A percentile compares a stretch with the other conserved stretches of the same genome.
Conservation (phyloP, 2,113 vertebrate species). For the Sprattus sprattus region DNA sequence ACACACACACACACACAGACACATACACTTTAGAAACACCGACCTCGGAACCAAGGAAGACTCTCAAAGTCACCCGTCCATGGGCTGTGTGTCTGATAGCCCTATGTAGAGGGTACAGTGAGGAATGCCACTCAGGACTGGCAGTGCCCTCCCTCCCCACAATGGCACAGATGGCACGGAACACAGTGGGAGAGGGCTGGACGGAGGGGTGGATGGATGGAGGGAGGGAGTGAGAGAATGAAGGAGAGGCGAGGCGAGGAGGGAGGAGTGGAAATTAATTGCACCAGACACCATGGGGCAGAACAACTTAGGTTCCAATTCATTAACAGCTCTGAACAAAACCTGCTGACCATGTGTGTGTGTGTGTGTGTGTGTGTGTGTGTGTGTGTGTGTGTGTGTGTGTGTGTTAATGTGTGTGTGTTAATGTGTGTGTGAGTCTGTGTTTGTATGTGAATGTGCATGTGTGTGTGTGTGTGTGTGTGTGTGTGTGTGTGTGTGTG, state of each 20-base stretch:
- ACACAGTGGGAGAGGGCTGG: slow-evolving; percentile 7
- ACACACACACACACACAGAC: not conserved
- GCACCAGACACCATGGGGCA: not conserved
- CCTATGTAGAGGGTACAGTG: not conserved
- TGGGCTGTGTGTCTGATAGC: not conserved
- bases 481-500: not conserved
- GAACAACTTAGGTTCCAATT: slow-evolving; percentile 2
- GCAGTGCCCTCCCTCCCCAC: not conserved
- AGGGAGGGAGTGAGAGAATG: not conserved
- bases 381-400: not conserved
- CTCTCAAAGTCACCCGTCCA: not conserved
- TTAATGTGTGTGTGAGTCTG: not conserved
- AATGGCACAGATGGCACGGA: not conserved
- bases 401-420: not conserved
- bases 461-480: not conserved
- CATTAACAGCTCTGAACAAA: slow-evolving; percentile 7
- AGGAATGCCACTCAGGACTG: not conserved
- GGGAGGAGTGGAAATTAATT: slow-evolving; percentile 13
- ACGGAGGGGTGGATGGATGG: not conserved
- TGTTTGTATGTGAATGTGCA: no score
- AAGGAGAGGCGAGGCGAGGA: not conserved
- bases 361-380: slow-evolving; percentile 3
- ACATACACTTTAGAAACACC: not conserved
- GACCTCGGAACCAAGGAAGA: not conserved
- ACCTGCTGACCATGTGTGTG: not conserved